Percentiles rank a stretch among this genome's conserved stretches.
Evolutionary conservation across 2,113 vertebrate genomes (phyloP).

Genomic region (Campylorhamphus procurvoides): DNA sequence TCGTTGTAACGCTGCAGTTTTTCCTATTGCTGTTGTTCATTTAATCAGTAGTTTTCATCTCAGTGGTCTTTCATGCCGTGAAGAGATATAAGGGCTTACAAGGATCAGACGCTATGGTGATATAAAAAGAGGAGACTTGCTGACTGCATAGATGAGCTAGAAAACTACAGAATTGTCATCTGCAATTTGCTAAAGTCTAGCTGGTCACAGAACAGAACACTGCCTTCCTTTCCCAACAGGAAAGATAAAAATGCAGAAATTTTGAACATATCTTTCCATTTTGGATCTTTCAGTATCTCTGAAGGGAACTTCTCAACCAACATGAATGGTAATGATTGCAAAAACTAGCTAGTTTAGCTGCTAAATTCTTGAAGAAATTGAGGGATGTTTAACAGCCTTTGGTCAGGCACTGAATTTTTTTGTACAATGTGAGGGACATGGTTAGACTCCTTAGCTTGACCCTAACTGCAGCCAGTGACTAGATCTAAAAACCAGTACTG

Average conservation of each 20-base stretch:
- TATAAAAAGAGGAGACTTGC: background rate
- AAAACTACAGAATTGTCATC: background rate
- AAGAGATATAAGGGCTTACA: slow-evolving; percentile 37
- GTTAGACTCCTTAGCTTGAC: background rate
- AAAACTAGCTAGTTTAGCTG: background rate
- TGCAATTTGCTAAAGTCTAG: background rate
- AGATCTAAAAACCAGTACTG: background rate
- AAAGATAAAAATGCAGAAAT: background rate
- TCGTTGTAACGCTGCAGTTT: background rate
- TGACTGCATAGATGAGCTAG: background rate
- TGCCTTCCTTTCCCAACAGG: background rate
- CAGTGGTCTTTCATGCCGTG: background rate
- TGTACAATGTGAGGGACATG: fast-evolving
- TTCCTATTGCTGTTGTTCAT: background rate
- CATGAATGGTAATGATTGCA: background rate
- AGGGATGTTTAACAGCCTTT: background rate
- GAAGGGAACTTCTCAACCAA: background rate
- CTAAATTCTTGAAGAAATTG: background rate
- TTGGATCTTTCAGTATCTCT: background rate
- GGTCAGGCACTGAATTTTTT: background rate
- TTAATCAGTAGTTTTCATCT: slow-evolving; percentile 35
- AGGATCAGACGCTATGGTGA: background rate
- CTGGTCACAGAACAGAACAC: background rate
- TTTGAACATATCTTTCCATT: background rate
- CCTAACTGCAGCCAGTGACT: fast-evolving